These are phyloP conservation scores for Muschampia plurimacula DNA, from an alignment of 2,888 invertebrate species.

Conservation along the genomic window DNA sequence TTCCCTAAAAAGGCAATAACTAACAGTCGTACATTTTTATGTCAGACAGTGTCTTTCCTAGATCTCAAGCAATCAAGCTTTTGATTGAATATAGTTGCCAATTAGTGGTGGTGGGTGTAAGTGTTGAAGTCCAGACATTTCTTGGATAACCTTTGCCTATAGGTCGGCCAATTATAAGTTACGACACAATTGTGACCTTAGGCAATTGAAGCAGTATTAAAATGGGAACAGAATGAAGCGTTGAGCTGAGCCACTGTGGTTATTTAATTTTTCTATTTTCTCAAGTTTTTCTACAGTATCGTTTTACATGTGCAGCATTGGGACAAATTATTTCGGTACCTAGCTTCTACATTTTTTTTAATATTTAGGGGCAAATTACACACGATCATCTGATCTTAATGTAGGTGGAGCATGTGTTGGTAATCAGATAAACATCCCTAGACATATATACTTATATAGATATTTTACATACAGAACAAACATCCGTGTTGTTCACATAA, in stretches of 20 bases:
- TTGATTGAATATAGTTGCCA: not conserved
- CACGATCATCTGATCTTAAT: too few species aligned
- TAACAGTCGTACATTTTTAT: not conserved
- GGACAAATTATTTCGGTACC: too few species aligned
- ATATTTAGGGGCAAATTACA: too few species aligned
- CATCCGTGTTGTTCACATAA: too few species aligned
- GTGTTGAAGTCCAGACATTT: constrained; percentile 9
- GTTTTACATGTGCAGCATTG: not conserved
- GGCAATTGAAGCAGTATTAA: not conserved
- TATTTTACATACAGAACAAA: too few species aligned
- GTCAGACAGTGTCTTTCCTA: not conserved
- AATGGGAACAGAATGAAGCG: not conserved
- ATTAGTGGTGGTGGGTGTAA: not conserved
- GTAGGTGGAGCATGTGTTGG: too few species aligned
- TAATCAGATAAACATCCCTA: too few species aligned
- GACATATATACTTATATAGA: too few species aligned
- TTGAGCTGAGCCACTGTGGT: not conserved
- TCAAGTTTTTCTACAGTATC: not conserved
- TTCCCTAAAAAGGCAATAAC: too few species aligned
- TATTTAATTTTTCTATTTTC: too few species aligned
- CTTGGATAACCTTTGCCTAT: constrained; percentile 12
- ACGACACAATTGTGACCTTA: constrained; percentile 11
- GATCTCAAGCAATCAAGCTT: not conserved
- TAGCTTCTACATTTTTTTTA: too few species aligned
- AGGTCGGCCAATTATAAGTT: constrained; percentile 11